A percentile compares a stretch with the other conserved stretches of the same genome.
These are phyloP conservation scores for Frieseomelitta varia DNA, from an alignment of 1,140 invertebrate species.

Conservation along the genomic window DNA sequence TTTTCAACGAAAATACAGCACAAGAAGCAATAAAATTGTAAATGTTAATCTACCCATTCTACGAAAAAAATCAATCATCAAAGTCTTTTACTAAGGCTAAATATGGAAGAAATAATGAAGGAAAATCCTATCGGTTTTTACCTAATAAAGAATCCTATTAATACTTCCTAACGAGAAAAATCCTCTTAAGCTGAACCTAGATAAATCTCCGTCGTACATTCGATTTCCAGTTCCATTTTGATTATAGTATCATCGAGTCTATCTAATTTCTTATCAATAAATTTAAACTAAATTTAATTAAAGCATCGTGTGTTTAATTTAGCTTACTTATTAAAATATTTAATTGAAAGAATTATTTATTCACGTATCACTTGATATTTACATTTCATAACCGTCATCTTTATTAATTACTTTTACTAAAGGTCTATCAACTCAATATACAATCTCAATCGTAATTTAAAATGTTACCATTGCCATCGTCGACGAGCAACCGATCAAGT, in stretches of 20 bases:
- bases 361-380: too few relatives aligned
- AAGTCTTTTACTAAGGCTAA: neutral
- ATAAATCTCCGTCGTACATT: neutral
- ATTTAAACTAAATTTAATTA: too few relatives aligned
- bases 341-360: too few relatives aligned
- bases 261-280: too few relatives aligned
- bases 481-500: constrained; percentile 26
- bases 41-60: neutral
- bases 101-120: neutral
- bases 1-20: too few relatives aligned
- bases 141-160: neutral
- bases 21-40: neutral
- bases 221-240: neutral
- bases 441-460: too few relatives aligned
- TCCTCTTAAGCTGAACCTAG: neutral
- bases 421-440: too few relatives aligned
- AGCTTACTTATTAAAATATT: too few relatives aligned
- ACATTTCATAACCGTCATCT: too few relatives aligned
- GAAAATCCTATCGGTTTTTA: neutral
- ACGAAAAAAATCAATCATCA: neutral
- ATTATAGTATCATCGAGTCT: too few relatives aligned
- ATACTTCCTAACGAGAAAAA: neutral
- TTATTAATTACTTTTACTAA: too few relatives aligned
- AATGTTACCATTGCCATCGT: neutral
- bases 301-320: too few relatives aligned